These are phyloP conservation scores for Macrosiphum euphorbiae DNA, from an alignment of 2,888 invertebrate species.

Conservation along the genomic window DNA sequence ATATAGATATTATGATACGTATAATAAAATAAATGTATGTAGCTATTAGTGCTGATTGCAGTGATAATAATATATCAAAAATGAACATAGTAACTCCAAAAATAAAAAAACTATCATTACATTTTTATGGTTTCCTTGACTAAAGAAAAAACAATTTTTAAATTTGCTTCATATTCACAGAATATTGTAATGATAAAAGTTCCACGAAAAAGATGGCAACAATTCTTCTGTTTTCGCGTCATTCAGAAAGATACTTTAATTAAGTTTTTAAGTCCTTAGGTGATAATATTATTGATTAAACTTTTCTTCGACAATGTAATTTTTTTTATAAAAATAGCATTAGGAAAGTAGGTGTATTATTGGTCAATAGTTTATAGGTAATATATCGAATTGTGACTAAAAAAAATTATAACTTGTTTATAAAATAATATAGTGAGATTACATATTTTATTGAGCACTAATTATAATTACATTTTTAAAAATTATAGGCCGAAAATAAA, in stretches of 20 bases:
- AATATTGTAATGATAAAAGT: neutral
- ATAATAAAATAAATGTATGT: neutral
- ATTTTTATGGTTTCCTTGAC: no score
- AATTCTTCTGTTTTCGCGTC: neutral
- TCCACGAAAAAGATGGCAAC: neutral
- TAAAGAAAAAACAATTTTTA: neutral
- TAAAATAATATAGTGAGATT: neutral
- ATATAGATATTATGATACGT: no score
- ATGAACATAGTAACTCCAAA: neutral
- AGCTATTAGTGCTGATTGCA: neutral
- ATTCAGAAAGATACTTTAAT: neutral
- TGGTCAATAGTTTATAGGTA: neutral
- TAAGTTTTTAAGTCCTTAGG: neutral
- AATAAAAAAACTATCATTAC: neutral
- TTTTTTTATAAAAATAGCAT: neutral
- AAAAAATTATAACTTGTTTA: neutral
- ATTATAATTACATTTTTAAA: neutral
- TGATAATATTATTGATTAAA: neutral
- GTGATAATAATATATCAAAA: neutral
- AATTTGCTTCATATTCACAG: neutral
- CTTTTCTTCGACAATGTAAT: neutral
- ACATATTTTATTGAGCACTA: neutral
- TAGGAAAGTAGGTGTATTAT: neutral
- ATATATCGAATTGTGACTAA: neutral
- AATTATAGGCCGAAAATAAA: neutral